A percentile compares a stretch with the other conserved stretches of the same genome.
Evolutionary conservation across 2,113 vertebrate genomes (phyloP).

Genomic region (Chaetops frenatus): DNA sequence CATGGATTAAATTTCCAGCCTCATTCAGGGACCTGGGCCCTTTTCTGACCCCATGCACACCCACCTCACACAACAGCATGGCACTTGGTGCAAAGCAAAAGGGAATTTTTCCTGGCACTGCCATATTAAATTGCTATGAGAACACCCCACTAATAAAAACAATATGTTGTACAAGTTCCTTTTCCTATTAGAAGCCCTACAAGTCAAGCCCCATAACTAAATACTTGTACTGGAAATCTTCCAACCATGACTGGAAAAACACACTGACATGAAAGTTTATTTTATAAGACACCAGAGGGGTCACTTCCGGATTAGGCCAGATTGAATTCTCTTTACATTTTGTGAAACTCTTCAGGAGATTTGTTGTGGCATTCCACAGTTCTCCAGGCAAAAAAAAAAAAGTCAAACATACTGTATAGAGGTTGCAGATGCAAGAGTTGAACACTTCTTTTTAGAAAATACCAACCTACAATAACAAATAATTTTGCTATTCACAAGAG

Average conservation of each 20-base stretch:
- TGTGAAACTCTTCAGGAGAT: neutral
- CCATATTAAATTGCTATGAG: neutral
- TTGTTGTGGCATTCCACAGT: neutral
- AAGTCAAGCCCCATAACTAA: conserved; percentile 28
- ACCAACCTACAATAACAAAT: conserved; percentile 71
- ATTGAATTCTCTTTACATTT: conserved; percentile 28
- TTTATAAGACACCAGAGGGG: conserved; percentile 11
- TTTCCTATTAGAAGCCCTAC: neutral
- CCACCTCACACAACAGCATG: neutral
- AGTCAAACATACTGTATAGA: conserved; percentile 6
- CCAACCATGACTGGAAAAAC: conserved; percentile 12
- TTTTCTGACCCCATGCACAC: neutral
- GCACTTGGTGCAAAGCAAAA: neutral
- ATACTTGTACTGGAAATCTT: conserved; percentile 14
- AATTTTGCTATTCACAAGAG: conserved; percentile 69
- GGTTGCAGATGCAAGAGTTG: conserved; percentile 18
- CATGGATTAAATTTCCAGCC: neutral
- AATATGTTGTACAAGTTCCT: neutral
- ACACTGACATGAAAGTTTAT: neutral
- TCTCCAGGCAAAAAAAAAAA: neutral
- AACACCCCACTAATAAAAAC: conserved; percentile 10
- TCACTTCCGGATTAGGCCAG: conserved; percentile 15
- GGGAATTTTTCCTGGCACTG: neutral
- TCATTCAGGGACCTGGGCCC: neutral
- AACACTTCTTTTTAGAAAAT: conserved; percentile 42